Evolutionary conservation across 2,888 invertebrate species (phyloP).

Genomic region (Monochamus alternatus): DNA sequence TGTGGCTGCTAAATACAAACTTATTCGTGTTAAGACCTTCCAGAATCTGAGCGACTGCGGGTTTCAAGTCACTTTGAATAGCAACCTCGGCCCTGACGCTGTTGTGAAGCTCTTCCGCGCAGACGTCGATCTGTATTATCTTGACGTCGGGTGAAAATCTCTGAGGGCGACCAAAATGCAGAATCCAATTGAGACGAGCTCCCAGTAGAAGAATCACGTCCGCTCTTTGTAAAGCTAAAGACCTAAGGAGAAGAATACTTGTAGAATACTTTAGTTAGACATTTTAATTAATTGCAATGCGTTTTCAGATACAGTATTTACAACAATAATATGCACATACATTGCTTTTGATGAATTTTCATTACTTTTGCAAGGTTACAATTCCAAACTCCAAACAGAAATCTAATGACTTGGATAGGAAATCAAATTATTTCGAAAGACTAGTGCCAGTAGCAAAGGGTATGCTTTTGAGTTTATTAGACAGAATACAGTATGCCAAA

Average conservation of each 20-base stretch:
- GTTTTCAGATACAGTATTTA: too few species aligned
- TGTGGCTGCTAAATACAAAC: conserved; percentile 74
- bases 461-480: too few species aligned
- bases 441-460: too few species aligned
- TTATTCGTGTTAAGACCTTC: conserved; percentile 73
- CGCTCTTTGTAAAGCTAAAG: conserved; percentile 79
- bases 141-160: conserved; percentile 88
- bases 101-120: conserved; percentile 93
- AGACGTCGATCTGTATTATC: conserved; percentile 92
- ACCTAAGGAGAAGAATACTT: neutral
- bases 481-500: too few species aligned
- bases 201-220: conserved; percentile 85
- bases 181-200: conserved; percentile 97
- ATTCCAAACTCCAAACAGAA: too few species aligned
- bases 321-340: too few species aligned
- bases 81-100: conserved; percentile 86
- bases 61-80: conserved; percentile 88
- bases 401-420: too few species aligned
- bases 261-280: neutral
- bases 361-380: too few species aligned
- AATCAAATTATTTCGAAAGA: too few species aligned
- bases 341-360: too few species aligned
- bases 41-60: conserved; percentile 79
- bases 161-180: conserved; percentile 95
- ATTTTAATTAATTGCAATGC: neutral